These are phyloP conservation scores for Alsophila aescularia DNA, from an alignment of 2,888 invertebrate species.

Conservation along the genomic window DNA sequence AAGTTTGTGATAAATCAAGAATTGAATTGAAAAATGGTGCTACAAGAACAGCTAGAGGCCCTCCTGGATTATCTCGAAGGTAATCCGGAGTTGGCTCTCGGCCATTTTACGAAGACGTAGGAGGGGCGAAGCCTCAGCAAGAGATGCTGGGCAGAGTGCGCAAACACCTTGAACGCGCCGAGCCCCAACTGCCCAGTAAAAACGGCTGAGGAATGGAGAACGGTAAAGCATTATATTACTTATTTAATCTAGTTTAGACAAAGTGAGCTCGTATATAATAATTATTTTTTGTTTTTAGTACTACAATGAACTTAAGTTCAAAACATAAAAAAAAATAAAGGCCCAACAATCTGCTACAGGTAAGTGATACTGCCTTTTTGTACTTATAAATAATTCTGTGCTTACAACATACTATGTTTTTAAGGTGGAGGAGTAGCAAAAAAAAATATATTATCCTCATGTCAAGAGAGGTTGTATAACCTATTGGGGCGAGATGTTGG, in stretches of 20 bases:
- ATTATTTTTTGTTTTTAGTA: neutral
- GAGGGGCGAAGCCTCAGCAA: neutral
- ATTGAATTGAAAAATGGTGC: conserved; percentile 12
- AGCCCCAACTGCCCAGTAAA: neutral
- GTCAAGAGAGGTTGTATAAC: no score
- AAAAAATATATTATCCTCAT: no score
- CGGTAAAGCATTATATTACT: neutral
- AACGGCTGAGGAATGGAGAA: neutral
- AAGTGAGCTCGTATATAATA: neutral
- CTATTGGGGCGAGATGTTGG: no score
- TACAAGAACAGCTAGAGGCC: neutral
- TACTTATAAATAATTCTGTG: neutral
- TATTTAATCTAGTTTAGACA: neutral
- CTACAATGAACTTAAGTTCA: neutral
- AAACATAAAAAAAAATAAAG: neutral
- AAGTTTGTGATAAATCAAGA: no score
- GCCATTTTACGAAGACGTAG: conserved; percentile 16
- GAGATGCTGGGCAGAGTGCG: neutral
- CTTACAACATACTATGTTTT: neutral
- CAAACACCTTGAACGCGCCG: neutral
- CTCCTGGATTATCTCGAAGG: neutral
- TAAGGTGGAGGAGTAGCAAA: neutral
- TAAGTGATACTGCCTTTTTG: neutral
- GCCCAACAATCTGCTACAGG: neutral
- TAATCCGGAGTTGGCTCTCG: neutral